Evolutionary conservation across 1,140 invertebrate genomes (phyloP), one percentile per base, ranked within the genome.

Genomic region (Pomacea maculata): DNA sequence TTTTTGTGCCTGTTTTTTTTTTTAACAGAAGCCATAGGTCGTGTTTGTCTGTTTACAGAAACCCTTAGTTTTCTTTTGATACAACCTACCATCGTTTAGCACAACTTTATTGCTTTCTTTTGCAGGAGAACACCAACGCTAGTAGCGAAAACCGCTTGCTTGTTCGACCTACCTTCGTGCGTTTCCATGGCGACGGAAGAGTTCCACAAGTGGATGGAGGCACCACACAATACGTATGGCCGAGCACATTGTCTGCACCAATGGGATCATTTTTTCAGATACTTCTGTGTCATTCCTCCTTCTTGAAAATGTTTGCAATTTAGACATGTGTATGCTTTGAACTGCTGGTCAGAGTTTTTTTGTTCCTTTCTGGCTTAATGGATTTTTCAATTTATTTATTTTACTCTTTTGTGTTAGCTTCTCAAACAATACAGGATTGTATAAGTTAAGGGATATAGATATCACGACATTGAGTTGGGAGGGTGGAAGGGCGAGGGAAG

Each of bases 71-170:
- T 6, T 45, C 57, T 9, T 61, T 11, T 61, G 15, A 1, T 61
- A 61, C 11, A 61, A 8, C 4, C 11, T 61, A 11, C 57, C 15
- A 61, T 61, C 57, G 57, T 2, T 61, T 4, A 61, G 57, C 57
- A 61, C 1, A 9, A 61, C 15, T 61, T 61, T 9, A 9, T 1
- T 61, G 11, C 57, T 61, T 17, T 61, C 1, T 34, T 34, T 45
- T 57, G 8, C 55, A 78, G 77, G 25, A 34, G 77, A 52, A 78
- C 77, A 5, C 65, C 77, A 7, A 25, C 57, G 77, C 45, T 78
- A 14, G 65, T 78, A 52, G 67, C 77, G n/a, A 45, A 55, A 25
- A 52, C 77, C 5, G 77, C 77, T 1, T 78, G 77, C 52, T 12
- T 10, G 15, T 78, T 55, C 54, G 77, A 29, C 2, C 65, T 78